phyloP scores from a whole-genome alignment of 2,888 invertebrate genomes.

The Drymonia ruficornis region DNA sequence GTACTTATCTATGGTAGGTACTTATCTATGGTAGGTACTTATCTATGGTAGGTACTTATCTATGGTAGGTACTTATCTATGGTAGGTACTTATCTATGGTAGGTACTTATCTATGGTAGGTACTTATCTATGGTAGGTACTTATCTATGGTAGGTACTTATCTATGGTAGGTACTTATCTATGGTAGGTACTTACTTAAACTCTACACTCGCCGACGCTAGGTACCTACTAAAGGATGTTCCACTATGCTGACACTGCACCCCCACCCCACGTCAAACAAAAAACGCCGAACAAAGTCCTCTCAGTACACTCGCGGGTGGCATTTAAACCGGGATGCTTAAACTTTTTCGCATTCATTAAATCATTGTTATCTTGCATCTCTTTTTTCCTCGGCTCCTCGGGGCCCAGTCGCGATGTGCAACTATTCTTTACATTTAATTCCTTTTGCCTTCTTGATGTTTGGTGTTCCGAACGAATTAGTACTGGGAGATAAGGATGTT shows the following conservation, averaged over 20 bases:
- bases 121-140: too few species aligned
- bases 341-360: conserved; percentile 66
- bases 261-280: conserved; percentile 22
- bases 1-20: too few species aligned
- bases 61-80: too few species aligned
- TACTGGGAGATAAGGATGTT: background rate
- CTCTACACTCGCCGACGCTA: too few species aligned
- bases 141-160: too few species aligned
- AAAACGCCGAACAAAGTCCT: conserved; percentile 38
- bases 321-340: conserved; percentile 53
- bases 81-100: too few species aligned
- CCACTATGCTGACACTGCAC: background rate
- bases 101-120: too few species aligned
- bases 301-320: conserved; percentile 50
- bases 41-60: too few species aligned
- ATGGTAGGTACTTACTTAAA: too few species aligned
- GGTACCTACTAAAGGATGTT: too few species aligned
- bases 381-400: conserved; percentile 44
- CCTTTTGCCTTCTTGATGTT: conserved; percentile 29
- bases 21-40: too few species aligned
- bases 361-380: conserved; percentile 67
- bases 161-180: too few species aligned
- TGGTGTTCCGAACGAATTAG: conserved; percentile 15
- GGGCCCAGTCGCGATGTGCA: conserved; percentile 41
- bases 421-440: conserved; percentile 39